phyloP scores from a whole-genome alignment of 2,797 vertebrate genomes.

The Sebastolobus altivelis region DNA sequence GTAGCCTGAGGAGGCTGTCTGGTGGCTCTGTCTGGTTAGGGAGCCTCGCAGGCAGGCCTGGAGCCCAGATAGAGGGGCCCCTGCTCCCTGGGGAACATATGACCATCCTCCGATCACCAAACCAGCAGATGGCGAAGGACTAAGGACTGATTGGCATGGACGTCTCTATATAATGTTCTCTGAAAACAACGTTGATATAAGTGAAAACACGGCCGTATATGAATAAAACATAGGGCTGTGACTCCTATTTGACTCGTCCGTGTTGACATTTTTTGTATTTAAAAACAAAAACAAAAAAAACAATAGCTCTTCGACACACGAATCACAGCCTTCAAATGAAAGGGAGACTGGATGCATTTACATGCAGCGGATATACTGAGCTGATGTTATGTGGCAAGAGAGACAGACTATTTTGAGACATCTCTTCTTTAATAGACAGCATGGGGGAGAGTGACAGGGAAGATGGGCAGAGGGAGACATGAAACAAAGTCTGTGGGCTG shows the following conservation, averaged over 20 bases:
- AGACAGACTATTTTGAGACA: constrained; percentile 37
- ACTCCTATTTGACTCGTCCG: constrained; percentile 72
- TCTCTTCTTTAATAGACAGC: constrained; percentile 37
- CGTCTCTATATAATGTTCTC: constrained; percentile 24
- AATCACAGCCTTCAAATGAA: constrained; percentile 34
- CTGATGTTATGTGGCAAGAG: constrained; percentile 43
- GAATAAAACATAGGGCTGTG: constrained; percentile 77
- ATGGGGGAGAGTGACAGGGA: constrained; percentile 29
- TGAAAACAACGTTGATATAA: constrained; percentile 54
- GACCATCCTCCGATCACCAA: constrained; percentile 47
- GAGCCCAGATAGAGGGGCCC: constrained; percentile 39
- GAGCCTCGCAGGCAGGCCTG: constrained; percentile 59
- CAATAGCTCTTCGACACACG: constrained; percentile 22
- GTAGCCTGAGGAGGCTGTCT: constrained; percentile 64
- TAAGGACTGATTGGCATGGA: constrained; percentile 42
- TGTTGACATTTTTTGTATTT: constrained; percentile 36
- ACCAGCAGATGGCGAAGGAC: constrained; percentile 68
- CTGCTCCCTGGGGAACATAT: constrained; percentile 53
- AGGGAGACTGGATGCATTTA: constrained; percentile 33
- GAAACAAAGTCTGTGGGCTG: constrained; percentile 43
- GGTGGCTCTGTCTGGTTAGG: constrained; percentile 62
- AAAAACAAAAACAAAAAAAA: constrained; percentile 20
- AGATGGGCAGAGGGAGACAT: constrained; percentile 38
- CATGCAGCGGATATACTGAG: constrained; percentile 40
- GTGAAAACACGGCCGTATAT: constrained; percentile 50